phyloP scores from a whole-genome alignment of 2,113 vertebrate species.

The Eolophus roseicapilla region DNA sequence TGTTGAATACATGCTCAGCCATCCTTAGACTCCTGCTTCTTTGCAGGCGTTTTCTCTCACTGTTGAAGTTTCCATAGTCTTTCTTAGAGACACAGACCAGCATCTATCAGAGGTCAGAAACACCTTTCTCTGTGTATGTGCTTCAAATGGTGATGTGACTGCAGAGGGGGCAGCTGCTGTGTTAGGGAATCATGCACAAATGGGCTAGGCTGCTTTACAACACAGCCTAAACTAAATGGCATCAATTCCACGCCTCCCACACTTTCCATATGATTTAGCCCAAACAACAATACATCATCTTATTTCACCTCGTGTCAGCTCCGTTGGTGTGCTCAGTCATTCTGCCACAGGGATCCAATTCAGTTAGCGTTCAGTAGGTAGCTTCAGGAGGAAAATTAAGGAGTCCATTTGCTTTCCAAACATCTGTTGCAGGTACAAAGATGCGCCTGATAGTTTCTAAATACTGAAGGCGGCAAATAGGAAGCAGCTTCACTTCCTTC shows the following conservation, averaged over 20 bases:
- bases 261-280: not conserved
- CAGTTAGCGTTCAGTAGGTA: not conserved
- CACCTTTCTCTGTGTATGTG: not conserved
- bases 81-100: not conserved
- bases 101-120: not conserved
- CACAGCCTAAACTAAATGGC: not conserved
- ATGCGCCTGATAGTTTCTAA: not conserved
- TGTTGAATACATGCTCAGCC: not conserved
- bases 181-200: not conserved
- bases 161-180: not conserved
- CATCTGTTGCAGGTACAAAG: not conserved
- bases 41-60: not conserved
- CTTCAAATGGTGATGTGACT: not conserved
- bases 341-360: not conserved
- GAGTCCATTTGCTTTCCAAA: not conserved
- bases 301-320: not conserved
- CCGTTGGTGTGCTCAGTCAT: not conserved
- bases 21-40: not conserved
- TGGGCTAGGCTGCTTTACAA: not conserved
- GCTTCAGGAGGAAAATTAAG: not conserved
- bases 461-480: not conserved
- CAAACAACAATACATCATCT: not conserved
- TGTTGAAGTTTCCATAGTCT: rapidly evolving
- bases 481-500: not conserved
- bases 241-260: not conserved